A percentile compares a stretch with the other conserved stretches of the same genome.
Evolutionary conservation across 1,140 invertebrate genomes (phyloP).

Genomic region (Zaprionus camerounensis): DNA sequence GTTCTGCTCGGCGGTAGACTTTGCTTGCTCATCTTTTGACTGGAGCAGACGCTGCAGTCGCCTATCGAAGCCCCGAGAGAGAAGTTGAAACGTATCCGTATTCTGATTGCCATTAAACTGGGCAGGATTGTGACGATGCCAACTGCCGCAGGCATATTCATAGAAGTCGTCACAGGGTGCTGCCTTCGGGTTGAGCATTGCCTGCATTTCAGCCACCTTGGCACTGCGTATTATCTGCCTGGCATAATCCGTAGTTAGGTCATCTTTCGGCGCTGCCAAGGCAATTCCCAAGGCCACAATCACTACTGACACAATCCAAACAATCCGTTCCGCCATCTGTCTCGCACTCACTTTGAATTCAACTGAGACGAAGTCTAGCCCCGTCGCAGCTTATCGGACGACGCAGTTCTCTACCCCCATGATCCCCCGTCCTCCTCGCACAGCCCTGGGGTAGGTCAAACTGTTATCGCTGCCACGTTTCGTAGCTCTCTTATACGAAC

Average conservation of each 20-base stretch:
- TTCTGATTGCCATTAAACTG: conserved; percentile 41
- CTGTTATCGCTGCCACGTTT: conserved; percentile 45
- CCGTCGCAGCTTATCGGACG: conserved; percentile 42
- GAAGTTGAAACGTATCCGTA: conserved; percentile 62
- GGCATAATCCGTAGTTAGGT: conserved; percentile 55
- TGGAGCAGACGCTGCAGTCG: conserved; percentile 45
- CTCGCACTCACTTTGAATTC: conserved; percentile 14
- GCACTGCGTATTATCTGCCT: conserved; percentile 53
- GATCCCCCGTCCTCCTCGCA: not conserved
- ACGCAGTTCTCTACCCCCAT: conserved; percentile 25
- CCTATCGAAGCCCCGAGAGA: conserved; percentile 59
- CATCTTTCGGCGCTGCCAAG: conserved; percentile 37
- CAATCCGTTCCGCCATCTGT: conserved; percentile 44
- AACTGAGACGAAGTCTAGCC: conserved; percentile 47
- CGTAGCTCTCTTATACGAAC: conserved; percentile 17
- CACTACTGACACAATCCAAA: conserved; percentile 16
- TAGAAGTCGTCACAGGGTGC: conserved; percentile 88
- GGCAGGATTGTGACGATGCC: conserved; percentile 84
- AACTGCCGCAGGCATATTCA: conserved; percentile 88
- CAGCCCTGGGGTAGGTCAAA: conserved; percentile 44
- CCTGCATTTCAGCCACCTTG: conserved; percentile 68
- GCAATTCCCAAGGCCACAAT: conserved; percentile 1
- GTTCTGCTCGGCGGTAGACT: conserved; percentile 48
- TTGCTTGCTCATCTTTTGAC: conserved; percentile 18
- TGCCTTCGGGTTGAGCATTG: conserved; percentile 84